These are phyloP conservation scores for Tapirus indicus DNA, from an alignment of 2,797 vertebrate genomes.

Conservation along the genomic window DNA sequence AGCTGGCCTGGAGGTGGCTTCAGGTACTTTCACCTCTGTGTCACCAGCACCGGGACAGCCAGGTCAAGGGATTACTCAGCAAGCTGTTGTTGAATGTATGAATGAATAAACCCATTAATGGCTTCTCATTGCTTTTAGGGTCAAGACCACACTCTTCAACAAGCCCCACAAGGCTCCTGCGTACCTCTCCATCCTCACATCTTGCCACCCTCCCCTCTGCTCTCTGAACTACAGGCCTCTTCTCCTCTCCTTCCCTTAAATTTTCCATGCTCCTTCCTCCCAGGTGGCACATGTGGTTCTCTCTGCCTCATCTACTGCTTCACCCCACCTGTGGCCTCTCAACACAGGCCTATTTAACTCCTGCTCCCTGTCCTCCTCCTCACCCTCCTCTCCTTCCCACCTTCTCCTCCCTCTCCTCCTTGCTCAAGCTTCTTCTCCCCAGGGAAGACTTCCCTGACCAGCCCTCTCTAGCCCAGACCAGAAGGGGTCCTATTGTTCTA, in stretches of 20 bases:
- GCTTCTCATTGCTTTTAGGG: neutral
- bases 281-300: rapidly evolving
- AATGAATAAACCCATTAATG: neutral
- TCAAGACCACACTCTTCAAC: neutral
- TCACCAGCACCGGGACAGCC: neutral
- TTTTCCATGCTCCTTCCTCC: neutral
- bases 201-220: neutral
- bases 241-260: neutral
- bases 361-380: neutral
- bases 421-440: neutral
- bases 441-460: neutral
- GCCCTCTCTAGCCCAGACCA: neutral
- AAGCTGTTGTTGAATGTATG: neutral
- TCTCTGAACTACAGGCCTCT: neutral
- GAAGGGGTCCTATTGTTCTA: neutral
- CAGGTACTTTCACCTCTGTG: neutral
- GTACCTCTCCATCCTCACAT: neutral
- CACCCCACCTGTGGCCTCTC: neutral
- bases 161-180: neutral
- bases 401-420: neutral
- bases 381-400: neutral
- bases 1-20: neutral
- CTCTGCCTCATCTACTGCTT: neutral
- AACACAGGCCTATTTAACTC: neutral
- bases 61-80: neutral